phyloP scores from a whole-genome alignment of 2,797 vertebrate species.

The Geotrypetes seraphini region DNA sequence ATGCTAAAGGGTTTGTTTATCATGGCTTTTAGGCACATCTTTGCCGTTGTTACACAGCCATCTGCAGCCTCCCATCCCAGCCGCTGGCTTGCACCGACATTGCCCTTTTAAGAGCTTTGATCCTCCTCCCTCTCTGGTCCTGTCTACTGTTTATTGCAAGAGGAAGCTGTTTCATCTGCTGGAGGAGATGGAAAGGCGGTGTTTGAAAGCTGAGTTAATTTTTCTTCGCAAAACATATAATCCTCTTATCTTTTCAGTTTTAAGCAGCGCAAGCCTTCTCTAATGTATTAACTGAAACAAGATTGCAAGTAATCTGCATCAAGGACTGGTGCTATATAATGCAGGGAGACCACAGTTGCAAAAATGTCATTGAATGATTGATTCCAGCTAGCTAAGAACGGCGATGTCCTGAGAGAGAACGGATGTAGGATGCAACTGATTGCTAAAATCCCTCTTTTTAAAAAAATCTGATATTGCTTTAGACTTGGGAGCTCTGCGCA shows the following conservation, averaged over 20 bases:
- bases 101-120: slow-evolving; percentile 12
- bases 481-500: no score
- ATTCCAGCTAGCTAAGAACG: neutral
- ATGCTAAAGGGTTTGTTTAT: neutral
- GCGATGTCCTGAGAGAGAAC: neutral
- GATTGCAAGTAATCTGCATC: neutral
- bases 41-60: neutral
- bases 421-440: no score
- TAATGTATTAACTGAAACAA: neutral
- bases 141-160: slow-evolving; percentile 2
- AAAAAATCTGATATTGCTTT: no score
- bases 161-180: slow-evolving; percentile 1
- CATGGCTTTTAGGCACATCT: neutral
- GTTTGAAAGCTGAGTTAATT: neutral
- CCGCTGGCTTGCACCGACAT: neutral
- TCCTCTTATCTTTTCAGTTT: neutral
- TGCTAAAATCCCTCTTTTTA: no score
- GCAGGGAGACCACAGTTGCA: neutral
- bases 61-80: slow-evolving; percentile 4
- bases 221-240: neutral
- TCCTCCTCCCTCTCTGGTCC: neutral
- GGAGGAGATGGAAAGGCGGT: neutral
- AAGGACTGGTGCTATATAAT: neutral
- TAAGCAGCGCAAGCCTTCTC: neutral
- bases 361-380: neutral